A percentile compares a stretch with the other conserved stretches of the same genome.
Conservation (phyloP, 2,888 invertebrate species). For the Clepsis dumicolana region DNA sequence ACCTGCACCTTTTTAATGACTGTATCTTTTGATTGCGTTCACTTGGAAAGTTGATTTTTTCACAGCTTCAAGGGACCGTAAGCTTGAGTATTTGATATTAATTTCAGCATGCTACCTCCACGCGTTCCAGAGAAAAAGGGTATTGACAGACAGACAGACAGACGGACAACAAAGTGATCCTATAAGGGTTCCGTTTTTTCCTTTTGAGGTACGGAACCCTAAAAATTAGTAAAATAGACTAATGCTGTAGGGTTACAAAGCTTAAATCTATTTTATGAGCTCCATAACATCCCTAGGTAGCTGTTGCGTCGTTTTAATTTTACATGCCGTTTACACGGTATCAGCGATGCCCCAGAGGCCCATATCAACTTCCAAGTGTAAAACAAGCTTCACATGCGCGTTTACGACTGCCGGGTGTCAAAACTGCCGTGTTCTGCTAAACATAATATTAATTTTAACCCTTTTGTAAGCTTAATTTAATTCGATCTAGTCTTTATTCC, state of each 20-base stretch:
- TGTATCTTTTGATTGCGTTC: no score
- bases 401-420: not conserved
- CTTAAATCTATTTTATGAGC: constrained; percentile 28
- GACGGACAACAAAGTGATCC: no score
- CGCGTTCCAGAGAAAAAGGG: no score
- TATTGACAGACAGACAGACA: no score
- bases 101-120: no score
- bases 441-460: no score
- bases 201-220: no score
- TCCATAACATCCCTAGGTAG: constrained; percentile 22
- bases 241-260: constrained; percentile 5
- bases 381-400: constrained; percentile 18
- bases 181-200: no score
- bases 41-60: no score
- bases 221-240: constrained; percentile 1
- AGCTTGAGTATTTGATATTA: no score
- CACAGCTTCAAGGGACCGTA: no score
- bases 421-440: not conserved
- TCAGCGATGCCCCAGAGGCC: constrained; percentile 23
- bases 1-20: no score
- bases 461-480: not conserved
- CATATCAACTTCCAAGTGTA: constrained; percentile 29
- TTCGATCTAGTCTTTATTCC: not conserved
- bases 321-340: constrained; percentile 39
- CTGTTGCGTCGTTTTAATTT: constrained; percentile 42